These are phyloP conservation scores for Hoplostethus mediterraneus DNA, from an alignment of 2,797 vertebrate genomes.

Conservation along the genomic window DNA sequence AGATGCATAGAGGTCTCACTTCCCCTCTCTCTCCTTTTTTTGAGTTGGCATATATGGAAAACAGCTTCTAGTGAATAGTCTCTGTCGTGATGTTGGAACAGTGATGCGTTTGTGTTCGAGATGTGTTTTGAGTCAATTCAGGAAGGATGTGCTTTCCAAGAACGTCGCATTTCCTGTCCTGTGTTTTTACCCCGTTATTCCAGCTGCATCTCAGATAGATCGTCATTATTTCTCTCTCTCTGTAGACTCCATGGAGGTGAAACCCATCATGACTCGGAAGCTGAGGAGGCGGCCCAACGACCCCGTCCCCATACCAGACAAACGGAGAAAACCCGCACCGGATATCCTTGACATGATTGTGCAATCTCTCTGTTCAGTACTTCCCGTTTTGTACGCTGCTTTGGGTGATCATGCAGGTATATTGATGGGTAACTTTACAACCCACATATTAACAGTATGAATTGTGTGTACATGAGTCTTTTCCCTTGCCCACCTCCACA, in stretches of 20 bases:
- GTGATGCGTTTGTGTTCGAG: neutral
- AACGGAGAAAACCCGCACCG: constrained; percentile 96
- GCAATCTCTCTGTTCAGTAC: neutral
- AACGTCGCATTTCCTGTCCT: too few species aligned
- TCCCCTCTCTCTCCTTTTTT: neutral
- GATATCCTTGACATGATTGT: constrained; percentile 90
- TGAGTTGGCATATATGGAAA: constrained; percentile 3
- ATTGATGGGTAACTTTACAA: neutral
- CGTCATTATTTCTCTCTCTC: constrained; percentile 17
- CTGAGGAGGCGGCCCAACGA: constrained; percentile 95
- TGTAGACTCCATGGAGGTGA: constrained; percentile 99
- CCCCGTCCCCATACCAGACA: constrained; percentile 98
- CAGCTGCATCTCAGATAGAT: constrained; percentile 9
- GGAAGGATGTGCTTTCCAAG: neutral
- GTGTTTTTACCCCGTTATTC: too few species aligned
- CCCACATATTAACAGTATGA: neutral
- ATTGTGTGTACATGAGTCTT: too few species aligned
- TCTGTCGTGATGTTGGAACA: neutral
- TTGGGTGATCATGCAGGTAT: neutral
- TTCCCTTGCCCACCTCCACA: neutral
- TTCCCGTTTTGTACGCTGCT: neutral
- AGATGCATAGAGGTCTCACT: neutral
- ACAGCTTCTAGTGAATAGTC: neutral
- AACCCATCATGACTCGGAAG: constrained; percentile 98
- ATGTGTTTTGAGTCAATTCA: neutral